Conservation (phyloP, 2,113 vertebrate species). For the human region GRCh38 chr11:43408001-43408500, state of each 20-base stretch:
- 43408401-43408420: background rate
- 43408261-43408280: background rate
- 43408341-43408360: background rate
- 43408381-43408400: background rate
- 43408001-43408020: background rate
- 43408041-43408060: background rate
- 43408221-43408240: background rate
- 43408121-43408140: slow-evolving; percentile 36
- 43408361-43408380: background rate
- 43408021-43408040: background rate
- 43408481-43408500: background rate
- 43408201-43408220: slow-evolving; percentile 12
- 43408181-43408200: background rate
- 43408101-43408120: background rate
- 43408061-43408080: background rate
- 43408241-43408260: slow-evolving; percentile 18
- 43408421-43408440: background rate
- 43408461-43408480: background rate
- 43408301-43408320: background rate
- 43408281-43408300: background rate
- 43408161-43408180: slow-evolving; percentile 3
- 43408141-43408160: background rate
- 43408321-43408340: background rate
- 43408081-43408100: background rate
- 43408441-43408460: background rate